A percentile compares a stretch with the other conserved stretches of the same genome.
Evolutionary conservation across 2,888 invertebrate species (phyloP).

Genomic region (Diaprepes abbreviatus): DNA sequence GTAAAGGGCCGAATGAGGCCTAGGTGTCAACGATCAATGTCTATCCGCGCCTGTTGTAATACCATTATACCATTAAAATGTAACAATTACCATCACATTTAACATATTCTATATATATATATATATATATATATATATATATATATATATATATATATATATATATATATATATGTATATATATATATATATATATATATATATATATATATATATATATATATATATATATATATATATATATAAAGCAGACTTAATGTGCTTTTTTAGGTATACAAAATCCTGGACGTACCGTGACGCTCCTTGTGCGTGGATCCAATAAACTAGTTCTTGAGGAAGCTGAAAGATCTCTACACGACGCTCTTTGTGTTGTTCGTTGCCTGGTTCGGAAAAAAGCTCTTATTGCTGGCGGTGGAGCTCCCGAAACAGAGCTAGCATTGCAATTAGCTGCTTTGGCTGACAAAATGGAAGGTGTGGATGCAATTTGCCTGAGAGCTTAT

Average conservation of each 20-base stretch:
- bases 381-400: conserved; percentile 93
- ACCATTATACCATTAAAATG: too few species aligned
- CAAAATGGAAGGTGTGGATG: conserved; percentile 90
- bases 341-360: conserved; percentile 86
- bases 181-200: too few species aligned
- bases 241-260: neutral
- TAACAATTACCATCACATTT: too few species aligned
- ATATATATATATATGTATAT: too few species aligned
- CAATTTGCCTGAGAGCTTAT: conserved; percentile 95
- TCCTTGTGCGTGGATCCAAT: conserved; percentile 91
- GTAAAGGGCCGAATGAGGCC: too few species aligned
- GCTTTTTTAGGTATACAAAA: conserved; percentile 73
- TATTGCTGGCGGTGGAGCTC: conserved; percentile 97
- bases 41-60: too few species aligned
- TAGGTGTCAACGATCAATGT: too few species aligned
- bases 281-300: conserved; percentile 91
- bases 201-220: too few species aligned
- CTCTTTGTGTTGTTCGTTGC: conserved; percentile 93
- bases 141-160: too few species aligned
- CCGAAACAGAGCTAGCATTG: conserved; percentile 94
- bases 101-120: too few species aligned
- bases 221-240: too few species aligned
- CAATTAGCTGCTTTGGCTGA: conserved; percentile 86
- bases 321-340: conserved; percentile 87
- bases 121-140: too few species aligned